phyloP scores from a whole-genome alignment of 2,797 vertebrate genomes.

The Rachycentron canadum region DNA sequence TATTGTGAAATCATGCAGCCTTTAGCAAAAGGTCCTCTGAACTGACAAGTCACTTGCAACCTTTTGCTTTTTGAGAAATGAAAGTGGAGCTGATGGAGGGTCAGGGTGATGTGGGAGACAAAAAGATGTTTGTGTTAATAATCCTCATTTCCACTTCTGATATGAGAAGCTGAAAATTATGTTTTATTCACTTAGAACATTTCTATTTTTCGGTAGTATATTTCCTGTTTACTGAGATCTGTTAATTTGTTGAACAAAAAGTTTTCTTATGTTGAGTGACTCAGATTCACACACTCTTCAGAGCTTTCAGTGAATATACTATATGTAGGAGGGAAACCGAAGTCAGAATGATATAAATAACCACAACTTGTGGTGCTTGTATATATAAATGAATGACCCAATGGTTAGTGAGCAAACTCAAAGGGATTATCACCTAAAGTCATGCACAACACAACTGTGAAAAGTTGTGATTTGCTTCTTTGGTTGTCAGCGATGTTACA shows the following conservation, averaged over 20 bases:
- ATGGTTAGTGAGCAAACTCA: background rate
- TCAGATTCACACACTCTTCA: background rate
- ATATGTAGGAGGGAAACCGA: constrained; percentile 11
- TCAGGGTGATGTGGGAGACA: background rate
- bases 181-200: background rate
- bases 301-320: background rate
- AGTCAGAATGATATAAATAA: background rate
- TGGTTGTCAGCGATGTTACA: background rate
- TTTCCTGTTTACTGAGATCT: background rate
- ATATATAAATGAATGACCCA: too few relatives aligned
- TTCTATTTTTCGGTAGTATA: background rate
- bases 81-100: background rate
- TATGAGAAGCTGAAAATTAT: background rate
- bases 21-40: constrained; percentile 7
- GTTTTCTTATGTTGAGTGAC: background rate
- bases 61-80: constrained; percentile 1
- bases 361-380: background rate
- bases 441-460: too few relatives aligned
- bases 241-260: background rate
- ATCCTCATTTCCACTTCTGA: background rate
- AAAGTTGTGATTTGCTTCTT: background rate
- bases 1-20: constrained; percentile 2
- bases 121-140: background rate
- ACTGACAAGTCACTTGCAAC: constrained; percentile 18
- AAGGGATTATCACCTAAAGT: too few relatives aligned